Evolutionary conservation across 2,888 invertebrate species (phyloP).

Genomic region (Adelphocoris suturalis): DNA sequence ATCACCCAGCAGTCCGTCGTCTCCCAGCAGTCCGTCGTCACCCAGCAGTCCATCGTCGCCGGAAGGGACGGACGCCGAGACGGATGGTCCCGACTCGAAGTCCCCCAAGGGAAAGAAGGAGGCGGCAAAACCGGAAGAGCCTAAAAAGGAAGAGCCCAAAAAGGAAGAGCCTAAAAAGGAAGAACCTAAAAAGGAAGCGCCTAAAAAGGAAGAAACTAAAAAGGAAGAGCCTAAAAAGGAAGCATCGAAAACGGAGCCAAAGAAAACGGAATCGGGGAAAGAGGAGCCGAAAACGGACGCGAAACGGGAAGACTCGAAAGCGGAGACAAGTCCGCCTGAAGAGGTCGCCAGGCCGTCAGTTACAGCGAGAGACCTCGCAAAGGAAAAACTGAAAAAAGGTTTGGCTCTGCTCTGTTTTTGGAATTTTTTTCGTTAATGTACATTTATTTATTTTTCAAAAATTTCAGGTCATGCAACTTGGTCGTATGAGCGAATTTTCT

Average conservation of each 20-base stretch:
- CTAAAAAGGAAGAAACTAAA: constrained; percentile 2
- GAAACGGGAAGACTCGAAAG: background rate
- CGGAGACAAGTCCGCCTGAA: background rate
- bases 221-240: background rate
- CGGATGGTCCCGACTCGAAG: background rate
- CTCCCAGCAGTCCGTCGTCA: background rate
- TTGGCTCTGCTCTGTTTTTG: background rate
- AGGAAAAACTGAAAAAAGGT: background rate
- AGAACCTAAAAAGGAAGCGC: background rate
- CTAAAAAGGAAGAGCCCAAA: background rate
- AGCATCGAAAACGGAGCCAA: background rate
- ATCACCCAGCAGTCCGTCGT: background rate
- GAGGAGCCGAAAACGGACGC: background rate
- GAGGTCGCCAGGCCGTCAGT: background rate
- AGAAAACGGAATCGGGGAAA: background rate
- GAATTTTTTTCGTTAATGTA: no score
- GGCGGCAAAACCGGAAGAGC: background rate
- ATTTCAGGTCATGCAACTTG: no score
- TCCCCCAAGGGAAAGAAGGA: background rate
- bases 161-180: background rate
- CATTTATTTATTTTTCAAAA: no score
- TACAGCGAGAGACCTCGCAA: background rate
- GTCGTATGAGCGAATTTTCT: no score
- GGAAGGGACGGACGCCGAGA: background rate
- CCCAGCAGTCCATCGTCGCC: background rate